Conservation (phyloP, 2,797 vertebrate genomes). For the Coccyzus lansbergi region DNA sequence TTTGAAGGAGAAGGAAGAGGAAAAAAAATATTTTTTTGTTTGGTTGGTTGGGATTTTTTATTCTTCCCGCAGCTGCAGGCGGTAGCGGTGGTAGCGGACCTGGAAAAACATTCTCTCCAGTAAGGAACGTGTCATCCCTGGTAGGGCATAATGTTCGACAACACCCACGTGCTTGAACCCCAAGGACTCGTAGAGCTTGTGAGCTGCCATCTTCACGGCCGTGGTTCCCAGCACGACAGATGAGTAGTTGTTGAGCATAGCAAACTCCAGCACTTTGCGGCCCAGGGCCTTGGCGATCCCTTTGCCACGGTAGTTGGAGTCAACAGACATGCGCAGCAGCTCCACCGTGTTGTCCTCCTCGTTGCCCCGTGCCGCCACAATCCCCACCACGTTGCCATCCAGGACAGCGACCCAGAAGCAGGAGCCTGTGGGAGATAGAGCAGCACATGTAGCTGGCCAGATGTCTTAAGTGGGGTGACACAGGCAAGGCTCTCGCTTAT, state of each 20-base stretch:
- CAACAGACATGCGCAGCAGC: slow-evolving; percentile 96
- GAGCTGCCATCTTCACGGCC: slow-evolving; percentile 96
- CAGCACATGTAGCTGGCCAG: neutral
- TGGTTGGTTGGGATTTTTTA: slow-evolving; percentile 73
- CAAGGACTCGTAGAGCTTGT: slow-evolving; percentile 98
- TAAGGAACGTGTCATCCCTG: slow-evolving; percentile 92
- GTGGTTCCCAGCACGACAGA: slow-evolving; percentile 96
- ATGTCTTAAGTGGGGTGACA: fast-evolving
- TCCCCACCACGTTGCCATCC: slow-evolving; percentile 93
- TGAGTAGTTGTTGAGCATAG: slow-evolving; percentile 93
- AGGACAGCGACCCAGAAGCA: slow-evolving; percentile 99
- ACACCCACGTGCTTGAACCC: slow-evolving; percentile 93
- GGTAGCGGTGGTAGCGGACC: slow-evolving; percentile 97
- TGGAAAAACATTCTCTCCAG: slow-evolving; percentile 98
- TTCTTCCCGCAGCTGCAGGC: slow-evolving; percentile 97
- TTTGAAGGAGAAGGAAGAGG: slow-evolving; percentile 67
- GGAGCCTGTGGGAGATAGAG: slow-evolving; percentile 84
- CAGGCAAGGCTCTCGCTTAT: neutral
- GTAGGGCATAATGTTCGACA: slow-evolving; percentile 89
- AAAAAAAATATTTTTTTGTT: neutral
- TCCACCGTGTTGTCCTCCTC: slow-evolving; percentile 95
- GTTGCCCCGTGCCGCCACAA: slow-evolving; percentile 91
- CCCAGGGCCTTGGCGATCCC: slow-evolving; percentile 97
- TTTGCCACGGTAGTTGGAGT: slow-evolving; percentile 94
- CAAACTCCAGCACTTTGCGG: slow-evolving; percentile 95